Percentiles rank a stretch among this genome's conserved stretches.
Evolutionary conservation across 1,140 invertebrate species (phyloP).

Genomic region (Aculops lycopersici): DNA sequence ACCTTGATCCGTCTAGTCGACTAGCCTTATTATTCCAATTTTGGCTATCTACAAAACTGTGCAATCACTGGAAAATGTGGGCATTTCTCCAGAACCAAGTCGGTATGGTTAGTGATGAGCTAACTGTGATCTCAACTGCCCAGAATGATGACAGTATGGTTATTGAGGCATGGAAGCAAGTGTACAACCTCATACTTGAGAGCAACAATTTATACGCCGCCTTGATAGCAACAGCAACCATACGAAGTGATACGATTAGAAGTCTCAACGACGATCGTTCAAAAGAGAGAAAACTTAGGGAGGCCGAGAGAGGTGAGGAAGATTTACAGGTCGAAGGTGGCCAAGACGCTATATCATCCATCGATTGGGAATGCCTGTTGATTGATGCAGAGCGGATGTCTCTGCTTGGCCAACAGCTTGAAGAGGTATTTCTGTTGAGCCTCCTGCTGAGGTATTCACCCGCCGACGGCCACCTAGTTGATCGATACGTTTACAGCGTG

Average conservation of each 20-base stretch:
- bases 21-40: conserved; percentile 4
- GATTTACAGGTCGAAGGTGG: not conserved
- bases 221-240: not conserved
- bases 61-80: conserved; percentile 8
- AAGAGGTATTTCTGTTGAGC: conserved; percentile 46
- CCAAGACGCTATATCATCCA: not conserved
- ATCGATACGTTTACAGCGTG: conserved; percentile 14
- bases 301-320: not conserved
- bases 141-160: not conserved
- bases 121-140: not conserved
- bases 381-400: conserved; percentile 53
- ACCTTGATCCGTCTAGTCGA: not conserved
- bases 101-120: conserved; percentile 5
- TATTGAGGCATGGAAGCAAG: not conserved
- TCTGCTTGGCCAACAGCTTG: conserved; percentile 46
- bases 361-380: conserved; percentile 43
- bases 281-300: not conserved
- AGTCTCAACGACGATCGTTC: too few relatives aligned
- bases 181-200: not conserved
- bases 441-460: conserved; percentile 14
- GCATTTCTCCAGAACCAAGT: conserved; percentile 8
- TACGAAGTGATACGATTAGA: conserved; percentile 2
- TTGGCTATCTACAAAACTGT: conserved; percentile 3
- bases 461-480: conserved; percentile 2
- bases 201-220: not conserved